These are phyloP conservation scores for Zaprionus ornatus DNA, from an alignment of 1,140 invertebrate species.

Conservation along the genomic window DNA sequence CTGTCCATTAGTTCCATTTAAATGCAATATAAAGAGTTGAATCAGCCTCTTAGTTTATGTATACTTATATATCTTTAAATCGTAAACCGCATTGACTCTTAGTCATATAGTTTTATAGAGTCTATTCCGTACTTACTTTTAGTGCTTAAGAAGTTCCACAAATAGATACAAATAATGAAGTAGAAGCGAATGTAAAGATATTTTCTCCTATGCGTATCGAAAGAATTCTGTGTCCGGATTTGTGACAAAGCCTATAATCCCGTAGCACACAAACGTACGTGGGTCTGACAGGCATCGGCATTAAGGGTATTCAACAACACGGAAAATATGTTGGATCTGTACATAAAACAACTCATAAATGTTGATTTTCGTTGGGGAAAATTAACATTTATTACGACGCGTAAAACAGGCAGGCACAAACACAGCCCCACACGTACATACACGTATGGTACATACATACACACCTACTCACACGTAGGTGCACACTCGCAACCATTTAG, in stretches of 20 bases:
- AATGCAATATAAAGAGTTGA: not conserved
- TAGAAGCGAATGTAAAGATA: not conserved
- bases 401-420: constrained; percentile 81
- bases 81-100: not conserved
- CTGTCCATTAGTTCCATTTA: too few relatives aligned
- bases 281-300: constrained; percentile 33
- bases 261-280: not conserved
- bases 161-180: not conserved
- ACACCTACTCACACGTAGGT: not conserved
- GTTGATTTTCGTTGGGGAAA: constrained; percentile 83
- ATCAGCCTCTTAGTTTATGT: not conserved
- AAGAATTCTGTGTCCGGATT: not conserved
- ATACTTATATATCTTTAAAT: not conserved
- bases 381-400: constrained; percentile 83
- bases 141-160: not conserved
- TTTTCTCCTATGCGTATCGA: not conserved
- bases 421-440: constrained; percentile 25
- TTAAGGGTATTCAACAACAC: constrained; percentile 62
- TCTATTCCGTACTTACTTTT: not conserved
- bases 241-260: constrained; percentile 57
- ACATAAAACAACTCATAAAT: constrained; percentile 83
- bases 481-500: not conserved
- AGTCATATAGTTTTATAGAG: not conserved
- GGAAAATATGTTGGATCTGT: constrained; percentile 77
- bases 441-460: not conserved